Percentiles rank a stretch among this genome's conserved stretches.
Evolutionary conservation across 2,113 vertebrate species (phyloP).

Genomic region (Epinephelus fuscoguttatus): DNA sequence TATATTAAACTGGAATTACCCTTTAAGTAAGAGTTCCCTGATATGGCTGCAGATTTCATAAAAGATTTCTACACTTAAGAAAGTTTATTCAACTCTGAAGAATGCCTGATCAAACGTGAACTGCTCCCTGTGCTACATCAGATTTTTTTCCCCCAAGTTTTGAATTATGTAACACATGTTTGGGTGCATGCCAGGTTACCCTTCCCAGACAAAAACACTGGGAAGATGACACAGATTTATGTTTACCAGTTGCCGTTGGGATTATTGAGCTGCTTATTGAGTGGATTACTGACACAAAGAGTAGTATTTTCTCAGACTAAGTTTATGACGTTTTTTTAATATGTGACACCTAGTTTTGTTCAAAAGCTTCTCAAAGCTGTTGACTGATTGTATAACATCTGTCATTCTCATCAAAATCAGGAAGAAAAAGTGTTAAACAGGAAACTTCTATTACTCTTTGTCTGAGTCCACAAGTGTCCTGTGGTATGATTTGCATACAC

Average conservation of each 20-base stretch:
- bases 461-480: neutral
- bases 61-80: neutral
- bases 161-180: conserved; percentile 11
- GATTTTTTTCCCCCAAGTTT: neutral
- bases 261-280: conserved; percentile 21
- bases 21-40: neutral
- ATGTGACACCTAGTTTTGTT: neutral
- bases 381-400: neutral
- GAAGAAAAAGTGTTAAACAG: neutral
- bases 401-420: neutral
- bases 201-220: conserved; percentile 25
- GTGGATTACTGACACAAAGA: conserved; percentile 46
- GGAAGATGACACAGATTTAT: conserved; percentile 46
- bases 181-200: neutral
- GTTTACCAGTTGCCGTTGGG: conserved; percentile 42
- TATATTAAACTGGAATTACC: too few relatives aligned
- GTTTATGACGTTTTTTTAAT: conserved; percentile 13
- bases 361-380: conserved; percentile 3
- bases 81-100: neutral
- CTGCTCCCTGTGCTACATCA: neutral
- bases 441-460: neutral
- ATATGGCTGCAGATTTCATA: neutral
- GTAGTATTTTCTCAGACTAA: neutral
- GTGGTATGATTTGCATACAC: neutral
- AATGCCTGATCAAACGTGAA: neutral